Evolutionary conservation across 2,113 vertebrate species (phyloP), one percentile per base, ranked within the genome.

Genomic region (Helogale parvula): DNA sequence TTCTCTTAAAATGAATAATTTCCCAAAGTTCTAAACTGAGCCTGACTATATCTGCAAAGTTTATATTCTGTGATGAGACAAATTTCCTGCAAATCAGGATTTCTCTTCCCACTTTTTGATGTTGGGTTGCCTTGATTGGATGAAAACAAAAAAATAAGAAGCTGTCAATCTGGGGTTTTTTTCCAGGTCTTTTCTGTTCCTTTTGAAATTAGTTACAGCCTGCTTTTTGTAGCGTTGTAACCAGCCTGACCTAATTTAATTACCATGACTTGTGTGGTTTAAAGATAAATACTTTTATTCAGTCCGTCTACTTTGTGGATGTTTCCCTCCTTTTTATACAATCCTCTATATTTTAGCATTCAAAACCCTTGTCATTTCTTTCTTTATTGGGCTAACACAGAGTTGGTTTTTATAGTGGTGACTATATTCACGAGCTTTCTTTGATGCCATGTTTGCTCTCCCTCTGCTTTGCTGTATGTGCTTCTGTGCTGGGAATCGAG

Each of bases 151-250:
- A 52, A 80, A 77, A 41, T 77, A 97, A 94, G 97, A 54, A 74
- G 68, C 97, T 98, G 98, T 98, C 98, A 97, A 65, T 98, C 98
- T 96, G 76, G 0, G 29, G 17, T 98, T 98, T 98, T 98, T 98
- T 98, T 97, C 98, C 96, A 95, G 96, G 96, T 96, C 95, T 94
- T 98, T 97, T 98, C 98, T 98, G 91, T 90, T 98, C 97, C 94
- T 98, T 98, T 98, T 96, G 98, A 98, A 98, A 99, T 98, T 98
- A 98, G 98, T 98, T 98, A 98, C 98, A 98, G 98, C 95, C 97
- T 97, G 97, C 95, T 98, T 98, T 98, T 95, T 98, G 97, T 97
- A 97, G 97, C 77, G 93, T 96, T 97, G 96, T 94, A 98, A 97
- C 97, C 97, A 97, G 97, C 38, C 98, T 97, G 97, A 97, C 97